Base-by-base conservation (phyloP, 2,797 vertebrate genomes). In the Sebastes paucispinis region DNA sequence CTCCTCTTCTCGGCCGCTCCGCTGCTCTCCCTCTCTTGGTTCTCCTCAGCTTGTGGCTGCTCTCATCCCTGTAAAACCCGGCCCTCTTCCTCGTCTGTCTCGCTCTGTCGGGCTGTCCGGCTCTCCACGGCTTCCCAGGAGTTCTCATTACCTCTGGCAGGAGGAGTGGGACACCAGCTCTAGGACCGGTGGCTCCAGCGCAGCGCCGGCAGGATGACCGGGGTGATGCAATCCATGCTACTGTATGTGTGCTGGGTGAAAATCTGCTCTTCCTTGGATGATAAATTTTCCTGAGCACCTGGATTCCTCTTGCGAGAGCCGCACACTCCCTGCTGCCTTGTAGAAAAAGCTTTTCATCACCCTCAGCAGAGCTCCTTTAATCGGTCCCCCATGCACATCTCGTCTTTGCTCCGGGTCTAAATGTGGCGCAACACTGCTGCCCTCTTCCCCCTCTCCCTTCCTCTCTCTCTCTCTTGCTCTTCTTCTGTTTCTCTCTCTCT, bases 111-210 rank as follows among this genome's bases (percentile, higher is more conserved):
- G 83, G 79, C 84, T 90, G 89, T 88, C 86, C 83, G 75, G 81
- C 80, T 90, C 91, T 83, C 86, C 77, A 68, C 69, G 77, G 79
- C 92, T 87, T 89, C 81, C 91, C 75, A 63, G 91, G 88, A 84
- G 81, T 83, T 87, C 87, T 93, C 92, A 93, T 94, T 81, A 81
- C 92, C 90, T 73, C 77, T 63, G 69, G 82, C 82, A 73, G 88
- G 39, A 74, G 64, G 47, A 74, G 64, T 52, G 81, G 43, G 77
- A 81, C 76, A 59, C 36, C 68, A 32, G 79, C 74, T 84, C 74
- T 84, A 87, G 71, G 85, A 86, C 80, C 81, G 1, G 75, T 14
- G 75, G 74, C 83, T 85, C 77, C 79, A 16, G 75, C 4, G n/a
- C 70, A 25, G 73, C 34, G 67, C 66, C 39, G 70, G 69, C 82